Evolutionary conservation across 2,888 invertebrate genomes (phyloP).

Genomic region (Heliconius ethilla): DNA sequence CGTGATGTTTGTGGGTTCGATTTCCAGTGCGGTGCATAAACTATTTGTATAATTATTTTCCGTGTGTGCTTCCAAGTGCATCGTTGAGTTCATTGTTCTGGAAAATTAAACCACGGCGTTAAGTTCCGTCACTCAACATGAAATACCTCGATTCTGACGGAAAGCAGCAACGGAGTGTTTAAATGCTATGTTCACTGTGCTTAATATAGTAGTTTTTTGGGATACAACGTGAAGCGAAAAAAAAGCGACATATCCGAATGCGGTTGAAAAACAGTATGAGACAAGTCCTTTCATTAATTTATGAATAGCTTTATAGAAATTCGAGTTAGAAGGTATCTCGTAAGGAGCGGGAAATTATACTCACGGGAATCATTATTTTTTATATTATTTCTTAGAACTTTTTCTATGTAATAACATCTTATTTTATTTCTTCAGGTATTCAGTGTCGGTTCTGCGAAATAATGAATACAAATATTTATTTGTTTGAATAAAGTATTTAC

Average conservation of each 20-base stretch:
- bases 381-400: conserved; percentile 5
- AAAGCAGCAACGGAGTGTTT: background rate
- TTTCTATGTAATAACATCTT: background rate
- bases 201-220: too few relatives aligned
- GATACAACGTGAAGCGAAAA: background rate
- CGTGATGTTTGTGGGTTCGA: too few relatives aligned
- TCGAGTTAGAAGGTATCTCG: background rate
- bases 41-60: too few relatives aligned
- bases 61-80: too few relatives aligned
- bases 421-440: conserved; percentile 4
- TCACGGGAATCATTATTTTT: background rate
- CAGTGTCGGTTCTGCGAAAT: background rate
- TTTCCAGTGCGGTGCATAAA: too few relatives aligned
- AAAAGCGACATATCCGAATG: background rate
- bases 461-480: background rate
- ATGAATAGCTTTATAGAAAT: conserved; percentile 13
- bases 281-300: conserved; percentile 4
- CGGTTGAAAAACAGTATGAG: background rate
- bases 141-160: background rate
- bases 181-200: too few relatives aligned
- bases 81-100: too few relatives aligned
- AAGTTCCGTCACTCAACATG: background rate
- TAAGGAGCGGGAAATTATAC: background rate
- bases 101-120: background rate
- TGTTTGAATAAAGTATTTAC: too few relatives aligned